Evolutionary conservation across 2,888 invertebrate species (phyloP).

Genomic region (Neria commutata): DNA sequence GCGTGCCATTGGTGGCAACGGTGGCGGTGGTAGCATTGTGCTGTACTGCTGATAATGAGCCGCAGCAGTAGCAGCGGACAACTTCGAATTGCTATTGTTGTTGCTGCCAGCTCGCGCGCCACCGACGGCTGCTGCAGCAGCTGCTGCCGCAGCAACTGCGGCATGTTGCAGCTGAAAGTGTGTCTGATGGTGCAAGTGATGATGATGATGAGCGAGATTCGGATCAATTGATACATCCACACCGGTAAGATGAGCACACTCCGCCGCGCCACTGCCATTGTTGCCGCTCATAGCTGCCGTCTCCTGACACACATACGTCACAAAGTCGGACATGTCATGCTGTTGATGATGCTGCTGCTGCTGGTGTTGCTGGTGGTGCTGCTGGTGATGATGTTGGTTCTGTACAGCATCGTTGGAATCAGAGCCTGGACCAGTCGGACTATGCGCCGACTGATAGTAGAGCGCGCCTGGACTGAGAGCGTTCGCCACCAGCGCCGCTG

Average conservation of each 20-base stretch:
- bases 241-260: constrained; percentile 22
- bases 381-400: constrained; percentile 35
- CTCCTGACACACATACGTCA: constrained; percentile 96
- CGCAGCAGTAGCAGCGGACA: constrained; percentile 28
- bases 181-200: constrained; percentile 36
- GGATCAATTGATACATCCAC: constrained; percentile 27
- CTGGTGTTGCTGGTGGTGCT: constrained; percentile 33
- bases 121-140: constrained; percentile 28
- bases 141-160: constrained; percentile 51
- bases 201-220: constrained; percentile 26
- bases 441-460: constrained; percentile 63
- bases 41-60: constrained; percentile 67
- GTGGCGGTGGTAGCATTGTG: constrained; percentile 93
- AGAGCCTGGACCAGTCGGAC: constrained; percentile 42
- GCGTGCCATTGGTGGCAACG: constrained; percentile 93
- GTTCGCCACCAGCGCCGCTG: constrained; percentile 61
- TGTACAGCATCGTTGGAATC: constrained; percentile 38
- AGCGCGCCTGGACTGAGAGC: constrained; percentile 64
- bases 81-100: not conserved
- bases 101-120: not conserved
- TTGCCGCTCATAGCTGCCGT: constrained; percentile 72
- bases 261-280: constrained; percentile 2
- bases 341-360: constrained; percentile 35
- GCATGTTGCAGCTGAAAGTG: constrained; percentile 47
- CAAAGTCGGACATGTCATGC: constrained; percentile 91